Percentiles rank a stretch among this genome's conserved stretches.
These are phyloP conservation scores for Morus bassanus DNA, from an alignment of 2,797 vertebrate species.

Conservation along the genomic window DNA sequence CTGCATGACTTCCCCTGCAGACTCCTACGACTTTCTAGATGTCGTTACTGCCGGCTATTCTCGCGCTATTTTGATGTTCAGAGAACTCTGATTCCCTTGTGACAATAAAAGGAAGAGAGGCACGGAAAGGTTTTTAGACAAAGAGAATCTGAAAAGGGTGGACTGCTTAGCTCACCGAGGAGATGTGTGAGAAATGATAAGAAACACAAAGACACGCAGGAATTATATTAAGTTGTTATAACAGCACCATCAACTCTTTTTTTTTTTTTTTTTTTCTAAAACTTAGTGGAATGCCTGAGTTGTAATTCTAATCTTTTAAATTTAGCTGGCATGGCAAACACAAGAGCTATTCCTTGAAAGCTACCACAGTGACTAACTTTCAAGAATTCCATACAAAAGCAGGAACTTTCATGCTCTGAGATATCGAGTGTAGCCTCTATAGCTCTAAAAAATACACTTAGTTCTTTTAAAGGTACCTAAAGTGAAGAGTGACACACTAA, in stretches of 20 bases:
- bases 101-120: not conserved
- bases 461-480: not conserved
- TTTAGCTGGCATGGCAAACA: not conserved
- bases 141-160: not conserved
- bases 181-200: not conserved
- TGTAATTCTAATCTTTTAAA: not conserved
- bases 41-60: not conserved
- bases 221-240: not conserved
- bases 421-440: not conserved
- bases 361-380: not conserved
- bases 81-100: not conserved
- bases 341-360: not conserved
- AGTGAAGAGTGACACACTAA: not conserved
- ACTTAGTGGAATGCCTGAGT: not conserved
- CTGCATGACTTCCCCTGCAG: not conserved
- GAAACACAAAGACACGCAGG: not conserved
- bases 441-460: not conserved
- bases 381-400: not conserved
- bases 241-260: not conserved
- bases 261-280: too few species aligned
- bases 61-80: not conserved
- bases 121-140: not conserved
- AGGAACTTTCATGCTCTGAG: not conserved
- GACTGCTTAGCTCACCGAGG: not conserved
- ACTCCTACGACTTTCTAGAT: not conserved